Evolutionary conservation across 2,113 vertebrate species (phyloP), one percentile per base, ranked within the genome.

Genomic region (Zosterops hypoxanthus): DNA sequence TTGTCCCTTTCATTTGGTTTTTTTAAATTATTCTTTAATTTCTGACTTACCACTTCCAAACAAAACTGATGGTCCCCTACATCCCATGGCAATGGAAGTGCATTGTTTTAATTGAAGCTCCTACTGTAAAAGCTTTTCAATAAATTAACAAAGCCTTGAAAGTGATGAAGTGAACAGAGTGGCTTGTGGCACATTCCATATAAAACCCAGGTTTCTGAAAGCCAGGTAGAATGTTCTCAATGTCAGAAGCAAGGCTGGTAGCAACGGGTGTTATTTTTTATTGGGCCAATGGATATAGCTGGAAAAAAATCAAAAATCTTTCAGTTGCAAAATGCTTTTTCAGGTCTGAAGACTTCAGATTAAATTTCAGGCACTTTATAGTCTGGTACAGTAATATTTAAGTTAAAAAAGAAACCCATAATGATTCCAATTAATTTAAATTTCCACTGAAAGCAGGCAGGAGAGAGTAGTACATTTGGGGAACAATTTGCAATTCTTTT

Each of bases 391-490:
- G 76, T 93, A 90, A 88, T 86, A 83, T 86, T 83, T 88, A 88
- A 92, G 8, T 61, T 9, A 55, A 86, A 91, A 80, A 88, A 47
- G 11, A 79, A 42, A 12, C 1, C 1, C 88, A 59, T 59, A 81
- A 90, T 86, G 47, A 86, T 92, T 96, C 31, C 31, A 86, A 90
- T 94, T 95, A 92, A 93, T 95, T 96, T 93, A 75, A 66, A 92
- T 94, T 95, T 94, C 85, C 50, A 59, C 82, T 92, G 76, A 55
- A 87, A 73, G 46, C 70, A 69, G 82, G 71, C 57, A 66, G 31
- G 26, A 94, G 78, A 72, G 53, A 88, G 60, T 72, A 91, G 53
- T 71, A 92, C 59, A 76, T 90, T 95, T 90, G 57, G 66, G 46
- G 63, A 95, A 79, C 61, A 82, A 80, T 92, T 92, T 94, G 63